Evolutionary conservation across 2,113 vertebrate species (phyloP).

Genomic region (Ptilorrhoa leucosticta): DNA sequence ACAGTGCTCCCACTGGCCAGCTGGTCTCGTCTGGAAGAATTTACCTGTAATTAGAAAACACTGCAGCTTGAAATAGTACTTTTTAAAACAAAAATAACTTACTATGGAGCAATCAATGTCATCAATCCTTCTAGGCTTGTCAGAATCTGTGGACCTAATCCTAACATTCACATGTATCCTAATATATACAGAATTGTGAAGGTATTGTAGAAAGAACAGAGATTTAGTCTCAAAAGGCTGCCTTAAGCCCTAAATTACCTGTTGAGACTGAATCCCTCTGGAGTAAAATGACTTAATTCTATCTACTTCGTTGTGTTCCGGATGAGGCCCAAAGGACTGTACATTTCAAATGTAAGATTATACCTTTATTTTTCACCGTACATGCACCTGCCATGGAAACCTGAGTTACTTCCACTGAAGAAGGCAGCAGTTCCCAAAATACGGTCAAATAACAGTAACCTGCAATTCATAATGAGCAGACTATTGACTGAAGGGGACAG

Average conservation of each 20-base stretch:
- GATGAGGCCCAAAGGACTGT: background rate
- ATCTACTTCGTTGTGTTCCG: background rate
- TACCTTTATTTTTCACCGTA: background rate
- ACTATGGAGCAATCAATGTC: background rate
- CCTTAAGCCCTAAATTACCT: background rate
- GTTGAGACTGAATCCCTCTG: background rate
- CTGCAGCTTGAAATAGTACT: background rate
- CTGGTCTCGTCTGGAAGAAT: background rate
- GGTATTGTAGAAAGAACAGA: background rate
- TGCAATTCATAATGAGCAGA: accelerated
- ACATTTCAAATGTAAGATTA: background rate
- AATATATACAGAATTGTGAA: background rate
- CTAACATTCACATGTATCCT: background rate
- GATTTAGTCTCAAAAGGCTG: background rate
- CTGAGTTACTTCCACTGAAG: background rate
- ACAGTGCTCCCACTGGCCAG: background rate
- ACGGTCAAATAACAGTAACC: background rate
- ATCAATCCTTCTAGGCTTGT: background rate
- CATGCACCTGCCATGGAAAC: background rate
- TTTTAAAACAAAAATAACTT: background rate
- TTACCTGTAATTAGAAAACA: background rate
- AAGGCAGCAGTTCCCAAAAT: background rate
- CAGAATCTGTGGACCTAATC: background rate
- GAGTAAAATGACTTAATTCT: background rate
- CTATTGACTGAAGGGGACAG: background rate